Evolutionary conservation across 2,113 vertebrate species (phyloP).

Genomic region (Calyptomena viridis): DNA sequence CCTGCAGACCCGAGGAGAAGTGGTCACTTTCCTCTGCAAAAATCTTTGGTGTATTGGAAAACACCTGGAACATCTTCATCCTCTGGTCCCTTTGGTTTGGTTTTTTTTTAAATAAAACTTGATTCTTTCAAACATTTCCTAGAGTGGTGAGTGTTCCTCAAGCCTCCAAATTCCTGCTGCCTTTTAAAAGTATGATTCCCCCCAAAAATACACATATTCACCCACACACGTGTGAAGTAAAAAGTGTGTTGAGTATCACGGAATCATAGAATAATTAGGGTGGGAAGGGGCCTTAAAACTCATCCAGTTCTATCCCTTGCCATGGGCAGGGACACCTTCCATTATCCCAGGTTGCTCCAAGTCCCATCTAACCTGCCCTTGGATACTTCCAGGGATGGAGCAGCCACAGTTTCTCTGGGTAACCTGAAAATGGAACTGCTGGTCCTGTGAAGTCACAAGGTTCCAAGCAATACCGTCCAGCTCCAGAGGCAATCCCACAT

Average conservation of each 20-base stretch:
- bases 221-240: neutral
- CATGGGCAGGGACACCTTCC: neutral
- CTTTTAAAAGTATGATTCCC: neutral
- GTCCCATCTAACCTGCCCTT: rapidly evolving
- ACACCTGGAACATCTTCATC: neutral
- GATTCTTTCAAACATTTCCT: neutral
- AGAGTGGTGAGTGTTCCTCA: neutral
- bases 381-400: neutral
- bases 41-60: rapidly evolving
- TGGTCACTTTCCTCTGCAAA: neutral
- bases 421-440: neutral
- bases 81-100: neutral
- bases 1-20: neutral
- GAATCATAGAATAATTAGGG: neutral
- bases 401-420: neutral
- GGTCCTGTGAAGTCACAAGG: neutral
- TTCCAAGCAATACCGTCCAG: too few relatives aligned
- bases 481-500: neutral
- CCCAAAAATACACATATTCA: neutral
- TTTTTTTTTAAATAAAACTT: neutral
- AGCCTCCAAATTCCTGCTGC: neutral
- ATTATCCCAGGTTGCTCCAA: neutral
- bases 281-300: neutral
- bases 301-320: too few relatives aligned
- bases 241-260: rapidly evolving